Base-by-base conservation (phyloP, 2,888 invertebrate genomes). In the Acrobasis suavella region DNA sequence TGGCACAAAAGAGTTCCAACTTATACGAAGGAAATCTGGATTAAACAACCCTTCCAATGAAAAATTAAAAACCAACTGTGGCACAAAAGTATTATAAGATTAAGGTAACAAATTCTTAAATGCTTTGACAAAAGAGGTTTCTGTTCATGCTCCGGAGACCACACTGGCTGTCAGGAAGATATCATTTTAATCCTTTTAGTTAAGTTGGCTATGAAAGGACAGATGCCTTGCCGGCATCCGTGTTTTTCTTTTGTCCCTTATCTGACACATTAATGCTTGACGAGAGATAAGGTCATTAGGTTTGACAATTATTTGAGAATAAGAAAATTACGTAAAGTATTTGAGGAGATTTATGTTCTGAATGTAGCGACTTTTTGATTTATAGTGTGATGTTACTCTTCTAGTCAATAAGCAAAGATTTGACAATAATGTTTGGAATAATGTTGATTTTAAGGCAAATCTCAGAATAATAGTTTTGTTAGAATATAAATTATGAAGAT, bases 101-200 rank as follows among this genome's bases (percentile, higher is more conserved):
- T 91, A 92, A 85, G 86, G 91, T 89, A 89, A 89, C 87, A 80
- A 81, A 86, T 85, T 86, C 78, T 83, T 82, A 73, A 81, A 83
- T 74, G 75, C 69, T 74, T 67, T 68, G 76, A 91, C 90, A 91
- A 91, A 89, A 80, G 87, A 85, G 77, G 82, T 82, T 81, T 85
- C 81, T 82, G 86, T 91, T 91, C 86, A 89, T 89, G 91, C 83
- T 89, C 75, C 77, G 83, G 68, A 78, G 92, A 90, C 91, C 92
- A 91, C 91, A 92, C 91, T 88, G 87, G 81, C 80, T 88, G 91
- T 85, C 85, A 86, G 86, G 90, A 91, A 91, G 91, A 88, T 90
- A 91, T 91, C 87, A 89, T 91, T 91, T 89, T 91, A 91, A 92
- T 92, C 92, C 92, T 90, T 92, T 92, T 92, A 91, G 90, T 88